A percentile compares a stretch with the other conserved stretches of the same genome.
Evolutionary conservation across 2,888 invertebrate genomes (phyloP).

Genomic region (Drosophila borborema): DNA sequence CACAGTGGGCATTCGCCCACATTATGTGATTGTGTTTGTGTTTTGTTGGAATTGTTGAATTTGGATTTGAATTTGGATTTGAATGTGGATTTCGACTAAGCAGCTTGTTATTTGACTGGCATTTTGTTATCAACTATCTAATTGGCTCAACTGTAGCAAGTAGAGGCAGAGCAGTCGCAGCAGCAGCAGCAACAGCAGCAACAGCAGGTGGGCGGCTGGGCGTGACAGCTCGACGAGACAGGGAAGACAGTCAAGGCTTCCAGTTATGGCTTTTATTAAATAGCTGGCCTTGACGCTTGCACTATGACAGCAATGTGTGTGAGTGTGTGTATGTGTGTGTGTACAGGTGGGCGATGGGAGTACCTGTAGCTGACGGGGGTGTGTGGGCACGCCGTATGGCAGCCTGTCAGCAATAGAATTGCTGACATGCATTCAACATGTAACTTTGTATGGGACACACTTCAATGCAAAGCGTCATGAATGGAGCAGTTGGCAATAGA

Average conservation of each 20-base stretch:
- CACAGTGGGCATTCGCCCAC: conserved; percentile 3
- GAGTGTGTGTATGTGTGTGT: neutral
- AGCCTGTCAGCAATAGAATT: conserved; percentile 36
- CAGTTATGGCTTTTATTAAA: conserved; percentile 42
- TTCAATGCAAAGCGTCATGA: conserved; percentile 58
- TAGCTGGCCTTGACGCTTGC: conserved; percentile 39
- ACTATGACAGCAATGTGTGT: neutral
- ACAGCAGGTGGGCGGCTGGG: neutral
- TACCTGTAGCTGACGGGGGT: neutral
- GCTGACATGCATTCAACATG: conserved; percentile 68
- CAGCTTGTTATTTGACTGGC: conserved; percentile 28
- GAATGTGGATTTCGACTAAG: conserved; percentile 6
- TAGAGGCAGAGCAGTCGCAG: neutral
- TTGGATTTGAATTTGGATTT: neutral
- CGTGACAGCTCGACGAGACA: conserved; percentile 5
- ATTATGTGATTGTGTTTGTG: neutral
- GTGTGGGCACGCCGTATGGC: neutral
- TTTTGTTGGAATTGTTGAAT: neutral
- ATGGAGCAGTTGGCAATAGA: conserved; percentile 7
- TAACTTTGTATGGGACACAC: conserved; percentile 61
- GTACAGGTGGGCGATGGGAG: neutral
- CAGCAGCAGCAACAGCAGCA: neutral
- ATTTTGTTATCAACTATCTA: conserved; percentile 30
- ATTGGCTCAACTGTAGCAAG: conserved; percentile 12
- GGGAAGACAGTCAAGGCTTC: conserved; percentile 31